Percentiles rank a stretch among this genome's conserved stretches.
These are phyloP conservation scores for Schlechtendalia chinensis DNA, from an alignment of 1,140 invertebrate species.

Conservation along the genomic window DNA sequence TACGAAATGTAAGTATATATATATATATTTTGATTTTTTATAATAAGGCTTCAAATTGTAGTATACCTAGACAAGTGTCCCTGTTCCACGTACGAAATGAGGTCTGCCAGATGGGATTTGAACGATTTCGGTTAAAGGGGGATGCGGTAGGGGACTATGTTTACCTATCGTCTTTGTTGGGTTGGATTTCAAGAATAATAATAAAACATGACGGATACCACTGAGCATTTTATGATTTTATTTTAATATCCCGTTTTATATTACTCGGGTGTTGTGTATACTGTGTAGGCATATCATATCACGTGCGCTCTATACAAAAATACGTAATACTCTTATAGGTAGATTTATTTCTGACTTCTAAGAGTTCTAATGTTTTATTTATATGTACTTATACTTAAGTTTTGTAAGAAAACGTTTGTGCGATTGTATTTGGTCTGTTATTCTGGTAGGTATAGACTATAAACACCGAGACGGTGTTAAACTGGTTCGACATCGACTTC, in stretches of 20 bases:
- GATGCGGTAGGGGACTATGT: not conserved
- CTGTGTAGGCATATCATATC: not conserved
- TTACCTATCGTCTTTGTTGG: not conserved
- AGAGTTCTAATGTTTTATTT: too few relatives aligned
- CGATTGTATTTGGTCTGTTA: too few relatives aligned
- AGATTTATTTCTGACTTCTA: too few relatives aligned
- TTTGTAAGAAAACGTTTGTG: too few relatives aligned
- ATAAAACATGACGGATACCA: slow-evolving; percentile 1
- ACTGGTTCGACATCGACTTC: too few relatives aligned
- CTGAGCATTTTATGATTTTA: slow-evolving; percentile 11
- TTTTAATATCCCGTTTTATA: slow-evolving; percentile 39
- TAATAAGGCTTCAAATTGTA: not conserved
- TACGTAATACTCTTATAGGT: not conserved
- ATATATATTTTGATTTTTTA: not conserved
- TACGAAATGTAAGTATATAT: not conserved
- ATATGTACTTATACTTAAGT: too few relatives aligned
- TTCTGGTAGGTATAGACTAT: too few relatives aligned
- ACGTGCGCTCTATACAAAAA: not conserved
- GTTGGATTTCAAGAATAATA: slow-evolving; percentile 34
- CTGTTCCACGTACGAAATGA: not conserved
- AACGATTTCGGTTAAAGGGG: slow-evolving; percentile 4
- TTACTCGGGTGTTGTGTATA: not conserved
- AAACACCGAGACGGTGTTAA: too few relatives aligned
- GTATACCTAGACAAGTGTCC: not conserved
- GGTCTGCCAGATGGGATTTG: slow-evolving; percentile 2